phyloP scores from a whole-genome alignment of 2,113 vertebrate genomes.

The Zapus hudsonius region DNA sequence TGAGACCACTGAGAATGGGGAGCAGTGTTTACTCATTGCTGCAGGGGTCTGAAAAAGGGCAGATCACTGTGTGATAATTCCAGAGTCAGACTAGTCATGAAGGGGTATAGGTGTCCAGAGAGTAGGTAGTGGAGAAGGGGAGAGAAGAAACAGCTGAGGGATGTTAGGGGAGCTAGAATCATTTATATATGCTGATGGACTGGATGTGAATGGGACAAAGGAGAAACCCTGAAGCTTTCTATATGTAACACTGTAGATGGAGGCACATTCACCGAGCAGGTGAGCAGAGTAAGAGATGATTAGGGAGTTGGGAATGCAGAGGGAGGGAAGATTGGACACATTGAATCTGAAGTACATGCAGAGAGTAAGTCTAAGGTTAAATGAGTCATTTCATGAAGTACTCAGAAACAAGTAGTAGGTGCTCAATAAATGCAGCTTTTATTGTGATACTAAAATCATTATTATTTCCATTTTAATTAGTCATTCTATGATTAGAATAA shows the following conservation, averaged over 20 bases:
- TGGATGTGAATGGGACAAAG: not conserved
- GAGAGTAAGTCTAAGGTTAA: slow-evolving; percentile 9
- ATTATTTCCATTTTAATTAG: slow-evolving; percentile 22
- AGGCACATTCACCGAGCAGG: not conserved
- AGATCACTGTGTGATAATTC: not conserved
- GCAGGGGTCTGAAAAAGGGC: not conserved
- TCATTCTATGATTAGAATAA: not conserved
- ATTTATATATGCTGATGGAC: not conserved
- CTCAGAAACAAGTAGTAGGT: not conserved
- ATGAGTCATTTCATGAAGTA: not conserved
- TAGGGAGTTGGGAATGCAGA: not conserved
- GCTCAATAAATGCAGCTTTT: not conserved
- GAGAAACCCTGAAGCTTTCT: not conserved
- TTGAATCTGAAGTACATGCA: not conserved
- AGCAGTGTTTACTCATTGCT: not conserved
- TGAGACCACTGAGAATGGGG: not conserved
- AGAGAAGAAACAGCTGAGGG: not conserved
- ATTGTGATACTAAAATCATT: not conserved
- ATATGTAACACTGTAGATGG: not conserved
- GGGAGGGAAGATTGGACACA: not conserved
- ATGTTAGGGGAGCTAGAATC: not conserved
- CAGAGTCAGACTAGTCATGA: not conserved
- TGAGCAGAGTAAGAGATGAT: not conserved
- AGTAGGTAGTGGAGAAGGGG: not conserved
- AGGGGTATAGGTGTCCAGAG: not conserved